Evolutionary conservation across 2,113 vertebrate genomes (phyloP).

Genomic region (Nothocercus julius): DNA sequence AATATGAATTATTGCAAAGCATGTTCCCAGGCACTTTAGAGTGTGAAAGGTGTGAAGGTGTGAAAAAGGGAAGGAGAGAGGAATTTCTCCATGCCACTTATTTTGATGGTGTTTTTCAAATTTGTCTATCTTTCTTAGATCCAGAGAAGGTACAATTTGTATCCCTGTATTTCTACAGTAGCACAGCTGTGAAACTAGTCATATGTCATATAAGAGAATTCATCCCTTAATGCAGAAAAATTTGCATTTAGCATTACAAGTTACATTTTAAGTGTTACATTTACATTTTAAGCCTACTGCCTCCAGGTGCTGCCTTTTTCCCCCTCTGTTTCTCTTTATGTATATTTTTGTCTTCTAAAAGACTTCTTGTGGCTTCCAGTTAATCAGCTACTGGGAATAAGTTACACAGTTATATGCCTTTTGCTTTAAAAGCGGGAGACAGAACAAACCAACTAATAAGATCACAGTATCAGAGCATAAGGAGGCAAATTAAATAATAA

Average conservation of each 20-base stretch:
- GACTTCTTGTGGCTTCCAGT: not conserved
- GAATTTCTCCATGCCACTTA: not conserved
- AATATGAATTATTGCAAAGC: not conserved
- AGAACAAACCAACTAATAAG: not conserved
- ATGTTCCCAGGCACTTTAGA: not conserved
- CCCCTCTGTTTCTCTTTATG: not conserved
- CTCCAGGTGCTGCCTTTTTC: not conserved
- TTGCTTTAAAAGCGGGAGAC: not conserved
- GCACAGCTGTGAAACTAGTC: not conserved
- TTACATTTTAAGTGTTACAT: not conserved
- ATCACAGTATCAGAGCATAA: not conserved
- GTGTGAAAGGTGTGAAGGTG: not conserved
- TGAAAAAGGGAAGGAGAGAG: not conserved
- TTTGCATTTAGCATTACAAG: not conserved
- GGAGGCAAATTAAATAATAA: slow-evolving; percentile 14
- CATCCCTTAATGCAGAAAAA: not conserved
- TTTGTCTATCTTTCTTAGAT: not conserved
- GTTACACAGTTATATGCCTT: not conserved
- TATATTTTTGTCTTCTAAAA: not conserved
- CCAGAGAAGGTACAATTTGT: not conserved
- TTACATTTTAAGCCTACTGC: not conserved
- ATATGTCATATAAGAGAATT: not conserved
- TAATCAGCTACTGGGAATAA: slow-evolving; percentile 5
- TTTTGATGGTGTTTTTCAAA: not conserved
- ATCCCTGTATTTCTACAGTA: not conserved